Evolutionary conservation across 1,140 invertebrate genomes (phyloP).

Genomic region (Babylonia areolata): DNA sequence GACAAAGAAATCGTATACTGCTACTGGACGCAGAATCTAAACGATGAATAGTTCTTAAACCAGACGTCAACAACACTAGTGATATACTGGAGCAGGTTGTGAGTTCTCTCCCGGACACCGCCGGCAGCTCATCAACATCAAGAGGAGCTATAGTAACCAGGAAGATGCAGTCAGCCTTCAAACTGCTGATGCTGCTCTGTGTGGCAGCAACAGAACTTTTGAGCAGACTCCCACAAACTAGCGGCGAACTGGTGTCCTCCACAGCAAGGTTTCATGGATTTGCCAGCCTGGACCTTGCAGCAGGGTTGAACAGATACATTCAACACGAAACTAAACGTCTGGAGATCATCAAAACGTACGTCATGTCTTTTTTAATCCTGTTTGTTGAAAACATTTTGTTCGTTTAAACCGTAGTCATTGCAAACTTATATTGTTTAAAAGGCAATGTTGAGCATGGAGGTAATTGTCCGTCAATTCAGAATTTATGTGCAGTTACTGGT

Average conservation of each 20-base stretch:
- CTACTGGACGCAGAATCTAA: background rate
- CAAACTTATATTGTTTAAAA: too few relatives aligned
- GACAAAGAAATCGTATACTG: background rate
- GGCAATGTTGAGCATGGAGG: too few relatives aligned
- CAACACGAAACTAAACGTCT: constrained; percentile 17
- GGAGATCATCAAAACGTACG: constrained; percentile 21
- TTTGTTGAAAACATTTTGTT: too few relatives aligned
- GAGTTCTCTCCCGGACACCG: too few relatives aligned
- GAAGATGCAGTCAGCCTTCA: background rate
- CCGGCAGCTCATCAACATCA: background rate
- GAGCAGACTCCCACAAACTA: background rate
- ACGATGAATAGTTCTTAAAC: background rate
- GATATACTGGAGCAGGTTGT: too few relatives aligned
- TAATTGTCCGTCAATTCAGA: too few relatives aligned
- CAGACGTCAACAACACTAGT: background rate
- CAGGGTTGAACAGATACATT: constrained; percentile 13
- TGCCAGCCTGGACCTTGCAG: constrained; percentile 1
- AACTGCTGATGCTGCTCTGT: background rate
- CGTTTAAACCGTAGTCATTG: too few relatives aligned
- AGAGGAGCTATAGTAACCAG: background rate
- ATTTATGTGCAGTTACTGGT: too few relatives aligned
- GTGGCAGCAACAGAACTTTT: background rate
- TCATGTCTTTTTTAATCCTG: background rate
- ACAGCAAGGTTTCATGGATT: background rate
- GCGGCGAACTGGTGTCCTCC: background rate